These are phyloP conservation scores for Polypedilum vanderplanki DNA, from an alignment of 1,140 invertebrate genomes.

Conservation along the genomic window DNA sequence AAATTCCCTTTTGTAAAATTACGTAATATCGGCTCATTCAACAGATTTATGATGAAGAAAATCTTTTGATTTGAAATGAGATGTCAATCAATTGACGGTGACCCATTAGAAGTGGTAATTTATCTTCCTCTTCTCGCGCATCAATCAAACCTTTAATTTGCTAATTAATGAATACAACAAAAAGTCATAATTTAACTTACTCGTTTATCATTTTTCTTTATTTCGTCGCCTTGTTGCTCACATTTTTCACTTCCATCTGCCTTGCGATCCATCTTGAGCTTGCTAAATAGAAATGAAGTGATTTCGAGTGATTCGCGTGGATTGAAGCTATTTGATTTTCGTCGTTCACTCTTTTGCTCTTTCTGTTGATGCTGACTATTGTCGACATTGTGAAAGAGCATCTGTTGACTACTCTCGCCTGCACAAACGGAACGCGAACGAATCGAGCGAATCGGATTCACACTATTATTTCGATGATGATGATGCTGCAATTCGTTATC, in stretches of 20 bases:
- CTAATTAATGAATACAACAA: neutral
- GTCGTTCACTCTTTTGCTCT: neutral
- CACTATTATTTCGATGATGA: neutral
- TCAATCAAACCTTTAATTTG: too few relatives aligned
- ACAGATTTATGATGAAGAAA: too few relatives aligned
- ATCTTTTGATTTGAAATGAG: too few relatives aligned
- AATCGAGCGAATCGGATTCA: neutral
- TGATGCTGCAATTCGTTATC: neutral
- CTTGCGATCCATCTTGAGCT: neutral
- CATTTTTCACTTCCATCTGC: neutral
- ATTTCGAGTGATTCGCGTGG: conserved; percentile 1
- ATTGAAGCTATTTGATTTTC: conserved; percentile 16
- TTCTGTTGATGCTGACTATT: neutral
- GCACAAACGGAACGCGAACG: conserved; percentile 15
- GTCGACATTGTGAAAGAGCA: neutral
- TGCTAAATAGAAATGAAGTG: neutral
- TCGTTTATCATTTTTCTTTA: neutral
- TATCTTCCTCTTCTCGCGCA: too few relatives aligned
- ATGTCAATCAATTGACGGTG: too few relatives aligned
- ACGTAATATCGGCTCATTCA: too few relatives aligned
- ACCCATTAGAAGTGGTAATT: too few relatives aligned
- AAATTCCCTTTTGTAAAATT: too few relatives aligned
- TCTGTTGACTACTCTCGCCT: neutral
- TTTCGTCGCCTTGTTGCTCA: neutral
- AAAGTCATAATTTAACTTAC: neutral